Evolutionary conservation across 2,888 invertebrate species (phyloP).

Genomic region (Chromoteleia sp.): DNA sequence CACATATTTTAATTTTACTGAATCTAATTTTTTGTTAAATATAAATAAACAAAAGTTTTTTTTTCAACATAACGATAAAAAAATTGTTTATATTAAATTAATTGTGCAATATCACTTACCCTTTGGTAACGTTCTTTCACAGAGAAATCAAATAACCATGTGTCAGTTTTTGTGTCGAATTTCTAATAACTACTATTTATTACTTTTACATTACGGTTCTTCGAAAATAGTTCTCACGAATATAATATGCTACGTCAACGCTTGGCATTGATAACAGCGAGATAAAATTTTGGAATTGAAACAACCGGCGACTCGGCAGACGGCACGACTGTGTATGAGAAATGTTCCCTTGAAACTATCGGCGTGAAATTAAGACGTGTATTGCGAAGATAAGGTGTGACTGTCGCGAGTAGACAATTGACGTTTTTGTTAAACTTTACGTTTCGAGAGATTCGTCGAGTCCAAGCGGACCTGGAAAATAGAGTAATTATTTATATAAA

Average conservation of each 20-base stretch:
- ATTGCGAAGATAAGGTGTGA: slow-evolving; percentile 39
- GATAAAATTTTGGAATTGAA: slow-evolving; percentile 22
- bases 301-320: slow-evolving; percentile 24
- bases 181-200: neutral
- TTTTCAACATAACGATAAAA: too few species aligned
- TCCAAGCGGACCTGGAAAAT: neutral
- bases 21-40: too few species aligned
- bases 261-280: slow-evolving; percentile 8
- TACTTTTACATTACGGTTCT: neutral
- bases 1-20: too few species aligned
- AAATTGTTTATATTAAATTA: neutral
- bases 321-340: slow-evolving; percentile 43
- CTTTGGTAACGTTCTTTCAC: neutral
- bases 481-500: neutral
- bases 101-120: neutral
- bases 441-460: neutral
- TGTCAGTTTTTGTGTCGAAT: slow-evolving; percentile 4
- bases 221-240: neutral
- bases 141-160: slow-evolving; percentile 10
- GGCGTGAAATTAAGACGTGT: slow-evolving; percentile 42
- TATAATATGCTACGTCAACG: neutral
- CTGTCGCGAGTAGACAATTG: slow-evolving; percentile 19
- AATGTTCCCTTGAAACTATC: slow-evolving; percentile 12
- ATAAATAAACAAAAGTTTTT: too few species aligned
- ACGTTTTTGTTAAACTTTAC: neutral